Evolutionary conservation across 2,888 invertebrate genomes (phyloP).

Genomic region (Lamproptera curius): DNA sequence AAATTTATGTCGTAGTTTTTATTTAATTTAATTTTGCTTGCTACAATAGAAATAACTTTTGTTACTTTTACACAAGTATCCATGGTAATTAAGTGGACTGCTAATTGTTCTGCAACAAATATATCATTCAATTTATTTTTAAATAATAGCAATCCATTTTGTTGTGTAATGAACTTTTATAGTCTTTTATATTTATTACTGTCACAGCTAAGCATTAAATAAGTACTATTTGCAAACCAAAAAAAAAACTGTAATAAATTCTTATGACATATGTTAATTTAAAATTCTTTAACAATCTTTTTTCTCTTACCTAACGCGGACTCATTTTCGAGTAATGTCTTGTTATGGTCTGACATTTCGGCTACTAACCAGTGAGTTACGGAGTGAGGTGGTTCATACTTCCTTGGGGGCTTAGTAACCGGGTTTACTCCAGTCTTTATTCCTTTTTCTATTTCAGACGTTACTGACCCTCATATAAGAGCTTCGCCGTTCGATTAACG

Average conservation of each 20-base stretch:
- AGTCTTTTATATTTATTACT: no score
- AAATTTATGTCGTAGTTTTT: no score
- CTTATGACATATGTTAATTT: background rate
- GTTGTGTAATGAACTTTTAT: no score
- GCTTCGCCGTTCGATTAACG: slow-evolving; percentile 82
- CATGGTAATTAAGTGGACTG: no score
- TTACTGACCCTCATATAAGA: slow-evolving; percentile 83
- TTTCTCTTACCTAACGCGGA: slow-evolving; percentile 82
- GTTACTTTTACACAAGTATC: no score
- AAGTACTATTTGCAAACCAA: no score
- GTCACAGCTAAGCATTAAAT: no score
- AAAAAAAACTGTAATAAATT: slow-evolving; percentile 5
- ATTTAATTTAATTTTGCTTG: no score
- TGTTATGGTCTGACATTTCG: slow-evolving; percentile 89
- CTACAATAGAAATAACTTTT: no score
- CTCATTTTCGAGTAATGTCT: slow-evolving; percentile 86
- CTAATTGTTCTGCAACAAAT: no score
- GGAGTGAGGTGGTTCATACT: slow-evolving; percentile 82
- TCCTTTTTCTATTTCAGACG: slow-evolving; percentile 88
- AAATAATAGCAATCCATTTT: no score
- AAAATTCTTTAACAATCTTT: slow-evolving; percentile 3
- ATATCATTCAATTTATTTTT: no score
- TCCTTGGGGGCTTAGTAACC: slow-evolving; percentile 87
- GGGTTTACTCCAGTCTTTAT: slow-evolving; percentile 90
- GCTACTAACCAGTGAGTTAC: slow-evolving; percentile 82